Evolutionary conservation across 2,888 invertebrate species (phyloP).

Genomic region (Dromius quadrimaculatus): DNA sequence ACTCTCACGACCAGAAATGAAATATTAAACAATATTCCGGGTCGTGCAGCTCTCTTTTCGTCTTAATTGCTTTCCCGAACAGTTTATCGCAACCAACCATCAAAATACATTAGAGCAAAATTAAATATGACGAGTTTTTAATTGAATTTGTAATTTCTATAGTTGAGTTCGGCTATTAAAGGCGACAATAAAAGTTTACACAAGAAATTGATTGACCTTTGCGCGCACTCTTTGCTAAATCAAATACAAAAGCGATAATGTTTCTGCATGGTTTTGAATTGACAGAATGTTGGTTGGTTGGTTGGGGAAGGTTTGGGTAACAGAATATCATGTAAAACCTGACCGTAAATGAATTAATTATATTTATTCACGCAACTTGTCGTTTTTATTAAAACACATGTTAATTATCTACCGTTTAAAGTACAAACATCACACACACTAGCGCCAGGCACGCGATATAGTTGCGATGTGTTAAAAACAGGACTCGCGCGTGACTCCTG

Average conservation of each 20-base stretch:
- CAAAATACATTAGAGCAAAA: slow-evolving; percentile 50
- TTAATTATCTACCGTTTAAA: slow-evolving; percentile 50
- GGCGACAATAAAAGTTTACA: slow-evolving; percentile 34
- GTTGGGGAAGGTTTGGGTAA: too few relatives aligned
- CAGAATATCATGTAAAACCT: neutral
- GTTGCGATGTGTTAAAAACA: neutral
- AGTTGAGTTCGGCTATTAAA: slow-evolving; percentile 27
- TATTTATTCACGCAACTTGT: slow-evolving; percentile 39
- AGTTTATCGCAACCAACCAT: slow-evolving; percentile 42
- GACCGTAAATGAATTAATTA: slow-evolving; percentile 36
- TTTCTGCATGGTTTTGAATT: too few relatives aligned
- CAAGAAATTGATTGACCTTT: slow-evolving; percentile 34
- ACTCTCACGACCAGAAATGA: slow-evolving; percentile 51
- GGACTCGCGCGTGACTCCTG: slow-evolving; percentile 5
- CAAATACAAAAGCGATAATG: too few relatives aligned
- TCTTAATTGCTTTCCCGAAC: slow-evolving; percentile 50
- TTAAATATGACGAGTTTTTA: slow-evolving; percentile 51
- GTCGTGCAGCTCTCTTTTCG: slow-evolving; percentile 12
- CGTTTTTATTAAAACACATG: slow-evolving; percentile 50
- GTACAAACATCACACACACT: slow-evolving; percentile 33
- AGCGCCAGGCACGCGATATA: slow-evolving; percentile 3
- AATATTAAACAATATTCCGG: slow-evolving; percentile 49
- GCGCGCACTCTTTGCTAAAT: too few relatives aligned
- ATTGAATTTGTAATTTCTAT: slow-evolving; percentile 47
- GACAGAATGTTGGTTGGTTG: too few relatives aligned